A percentile compares a stretch with the other conserved stretches of the same genome.
Conservation (phyloP, 2,888 invertebrate species). For the Pristionchus arcanus region DNA sequence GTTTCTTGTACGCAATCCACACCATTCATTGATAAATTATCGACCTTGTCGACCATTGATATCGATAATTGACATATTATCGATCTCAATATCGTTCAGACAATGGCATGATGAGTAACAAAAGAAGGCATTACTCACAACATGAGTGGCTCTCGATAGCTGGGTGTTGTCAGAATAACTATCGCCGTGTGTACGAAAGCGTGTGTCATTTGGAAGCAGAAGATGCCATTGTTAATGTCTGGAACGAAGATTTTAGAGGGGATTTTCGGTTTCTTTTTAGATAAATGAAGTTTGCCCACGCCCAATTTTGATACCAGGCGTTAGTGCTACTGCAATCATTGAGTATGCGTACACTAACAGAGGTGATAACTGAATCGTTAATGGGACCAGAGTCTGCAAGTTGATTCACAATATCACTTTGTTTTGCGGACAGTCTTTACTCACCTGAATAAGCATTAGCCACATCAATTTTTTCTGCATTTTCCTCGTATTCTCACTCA, state of each 20-base stretch:
- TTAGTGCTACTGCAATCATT: background rate
- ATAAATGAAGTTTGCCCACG: background rate
- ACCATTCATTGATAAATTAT: too few relatives aligned
- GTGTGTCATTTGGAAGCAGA: conserved; percentile 27
- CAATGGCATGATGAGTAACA: too few relatives aligned
- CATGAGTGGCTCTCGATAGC: background rate
- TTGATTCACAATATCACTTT: background rate
- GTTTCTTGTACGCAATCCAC: too few relatives aligned
- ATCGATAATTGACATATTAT: too few relatives aligned
- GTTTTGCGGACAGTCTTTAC: background rate
- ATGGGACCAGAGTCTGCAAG: background rate
- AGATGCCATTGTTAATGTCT: conserved; percentile 5
- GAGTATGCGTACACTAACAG: background rate
- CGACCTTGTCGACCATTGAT: too few relatives aligned
- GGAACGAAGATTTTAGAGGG: background rate
- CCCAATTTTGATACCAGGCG: background rate
- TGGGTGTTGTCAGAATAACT: background rate
- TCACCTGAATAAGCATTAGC: background rate
- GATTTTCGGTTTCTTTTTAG: background rate
- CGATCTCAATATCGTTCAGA: background rate
- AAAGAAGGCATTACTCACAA: background rate
- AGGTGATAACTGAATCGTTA: background rate
- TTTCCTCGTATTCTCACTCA: background rate
- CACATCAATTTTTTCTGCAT: background rate
- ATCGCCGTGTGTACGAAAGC: background rate